These are phyloP conservation scores for Myioborus miniatus DNA, from an alignment of 2,797 vertebrate species.

Conservation along the genomic window DNA sequence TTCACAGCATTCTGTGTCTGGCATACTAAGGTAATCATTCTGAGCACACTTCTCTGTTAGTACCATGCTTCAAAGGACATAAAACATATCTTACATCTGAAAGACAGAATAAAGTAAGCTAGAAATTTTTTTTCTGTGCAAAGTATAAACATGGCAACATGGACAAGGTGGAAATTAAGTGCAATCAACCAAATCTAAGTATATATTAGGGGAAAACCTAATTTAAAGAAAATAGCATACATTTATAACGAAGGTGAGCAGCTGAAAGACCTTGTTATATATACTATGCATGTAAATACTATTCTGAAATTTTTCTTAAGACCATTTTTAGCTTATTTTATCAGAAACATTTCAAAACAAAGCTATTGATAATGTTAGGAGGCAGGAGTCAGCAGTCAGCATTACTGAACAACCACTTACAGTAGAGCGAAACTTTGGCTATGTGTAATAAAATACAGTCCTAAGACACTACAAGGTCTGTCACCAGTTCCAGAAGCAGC, in stretches of 20 bases:
- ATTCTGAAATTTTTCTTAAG: background rate
- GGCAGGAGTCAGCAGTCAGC: background rate
- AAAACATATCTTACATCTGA: background rate
- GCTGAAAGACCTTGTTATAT: background rate
- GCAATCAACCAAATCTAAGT: background rate
- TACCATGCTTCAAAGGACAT: background rate
- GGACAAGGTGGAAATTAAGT: background rate
- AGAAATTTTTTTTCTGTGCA: background rate
- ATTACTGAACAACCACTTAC: background rate
- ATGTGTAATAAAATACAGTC: background rate
- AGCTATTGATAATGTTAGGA: background rate
- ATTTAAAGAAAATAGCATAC: background rate
- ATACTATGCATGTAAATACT: background rate
- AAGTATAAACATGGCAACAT: background rate
- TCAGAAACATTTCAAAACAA: background rate
- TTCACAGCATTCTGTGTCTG: background rate
- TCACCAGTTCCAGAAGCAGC: background rate
- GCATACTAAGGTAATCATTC: background rate
- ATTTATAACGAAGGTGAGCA: background rate
- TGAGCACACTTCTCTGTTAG: background rate
- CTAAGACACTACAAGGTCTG: background rate
- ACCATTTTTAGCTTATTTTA: background rate
- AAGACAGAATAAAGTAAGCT: background rate
- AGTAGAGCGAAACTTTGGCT: background rate
- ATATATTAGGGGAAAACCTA: background rate